Evolutionary conservation across 2,113 vertebrate species (phyloP), one percentile per base, ranked within the genome.

Genomic region (Artemisiospiza belli): DNA sequence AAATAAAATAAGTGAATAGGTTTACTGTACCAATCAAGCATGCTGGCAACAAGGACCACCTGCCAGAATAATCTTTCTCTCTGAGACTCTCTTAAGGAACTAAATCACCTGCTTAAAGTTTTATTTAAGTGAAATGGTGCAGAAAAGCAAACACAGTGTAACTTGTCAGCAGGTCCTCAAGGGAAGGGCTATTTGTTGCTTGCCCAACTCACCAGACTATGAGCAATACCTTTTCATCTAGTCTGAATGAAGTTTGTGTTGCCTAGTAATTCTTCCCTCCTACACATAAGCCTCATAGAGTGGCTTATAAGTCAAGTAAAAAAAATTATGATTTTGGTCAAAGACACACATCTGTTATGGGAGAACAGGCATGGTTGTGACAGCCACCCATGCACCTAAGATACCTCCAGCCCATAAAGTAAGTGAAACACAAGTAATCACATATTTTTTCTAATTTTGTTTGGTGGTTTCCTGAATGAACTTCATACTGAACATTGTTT

Each of bases 81-180:
- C 74, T 79, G 92, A 96, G 94, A 95, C 88, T 96, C 88, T 67
- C 92, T 94, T 91, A 97, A 96, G 91, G 81, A 97, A 76, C 88
- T 95, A 96, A 97, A 96, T 96, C 95, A 97, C 92, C 91, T 96
- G 86, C 83, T 96, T 95, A 76, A 95, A 96, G 86, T 95, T 97
- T 96, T 96, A 95, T 97, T 96, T 96, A 97, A 97, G 90, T 93
- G 94, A 96, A 97, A 97, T 95, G 94, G 90, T 25, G 91, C 93
- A 96, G 96, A 96, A 97, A 97, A 95, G 31, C 59, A 96, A 97
- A 94, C 90, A 92, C 44, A 72, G 69, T 83, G 81, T 84, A 58
- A 89, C 78, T 91, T 90, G 79, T 95, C 87, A 94, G 91, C 35
- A 86, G 47, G 47, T 74, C 81, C 96, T 96, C 72, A 70, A 68